phyloP scores from a whole-genome alignment of 2,113 vertebrate genomes.

The Barbus barbus region DNA sequence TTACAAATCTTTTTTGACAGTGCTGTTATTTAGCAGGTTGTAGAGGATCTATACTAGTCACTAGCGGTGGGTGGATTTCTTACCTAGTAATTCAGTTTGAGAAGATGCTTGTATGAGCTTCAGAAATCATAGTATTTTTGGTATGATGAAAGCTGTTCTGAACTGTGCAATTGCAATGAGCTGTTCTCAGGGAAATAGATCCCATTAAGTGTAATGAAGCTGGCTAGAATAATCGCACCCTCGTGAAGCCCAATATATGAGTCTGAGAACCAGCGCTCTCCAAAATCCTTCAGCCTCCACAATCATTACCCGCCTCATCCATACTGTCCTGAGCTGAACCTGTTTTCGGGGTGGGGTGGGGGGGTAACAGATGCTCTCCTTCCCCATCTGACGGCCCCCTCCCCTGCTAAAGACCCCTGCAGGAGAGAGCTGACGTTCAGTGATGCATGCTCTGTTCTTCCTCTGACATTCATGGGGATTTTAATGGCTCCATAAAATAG shows the following conservation, averaged over 20 bases:
- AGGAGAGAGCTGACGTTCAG: slow-evolving; percentile 28
- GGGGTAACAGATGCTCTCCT: slow-evolving; percentile 52
- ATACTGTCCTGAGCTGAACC: slow-evolving; percentile 33
- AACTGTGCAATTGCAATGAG: neutral
- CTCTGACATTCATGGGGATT: slow-evolving; percentile 1
- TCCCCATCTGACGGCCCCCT: neutral
- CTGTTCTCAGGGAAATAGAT: neutral
- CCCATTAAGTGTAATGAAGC: slow-evolving; percentile 6
- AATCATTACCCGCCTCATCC: neutral
- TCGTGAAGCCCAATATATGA: slow-evolving; percentile 20
- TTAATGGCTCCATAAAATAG: slow-evolving; percentile 23
- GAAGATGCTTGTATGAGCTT: neutral
- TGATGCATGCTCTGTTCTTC: slow-evolving; percentile 25
- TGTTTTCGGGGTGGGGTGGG: too few relatives aligned
- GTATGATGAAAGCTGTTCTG: neutral
- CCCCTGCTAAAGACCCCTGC: neutral
- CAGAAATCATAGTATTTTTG: neutral
- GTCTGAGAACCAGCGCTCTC: neutral
- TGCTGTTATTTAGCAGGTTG: neutral
- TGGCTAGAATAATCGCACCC: slow-evolving; percentile 43
- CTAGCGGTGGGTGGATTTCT: neutral
- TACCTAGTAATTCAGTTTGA: neutral
- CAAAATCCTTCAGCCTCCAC: neutral
- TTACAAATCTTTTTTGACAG: neutral
- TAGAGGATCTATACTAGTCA: neutral